Evolutionary conservation across 2,113 vertebrate species (phyloP).

Genomic region (Limnothrissa miodon): DNA sequence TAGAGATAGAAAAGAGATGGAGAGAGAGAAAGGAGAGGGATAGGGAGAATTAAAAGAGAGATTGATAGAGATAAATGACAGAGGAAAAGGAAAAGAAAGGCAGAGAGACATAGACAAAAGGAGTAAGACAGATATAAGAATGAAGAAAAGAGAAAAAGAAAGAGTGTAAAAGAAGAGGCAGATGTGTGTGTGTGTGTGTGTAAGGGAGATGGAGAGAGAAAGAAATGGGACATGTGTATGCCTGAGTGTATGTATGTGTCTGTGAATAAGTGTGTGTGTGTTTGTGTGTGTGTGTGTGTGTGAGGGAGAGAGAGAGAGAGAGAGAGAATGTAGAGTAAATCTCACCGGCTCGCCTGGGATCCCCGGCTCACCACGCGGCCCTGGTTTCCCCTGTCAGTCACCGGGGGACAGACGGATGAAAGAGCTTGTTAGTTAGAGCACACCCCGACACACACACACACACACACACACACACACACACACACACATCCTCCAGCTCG

Average conservation of each 20-base stretch:
- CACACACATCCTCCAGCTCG: background rate
- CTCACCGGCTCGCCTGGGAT: slow-evolving; percentile 92
- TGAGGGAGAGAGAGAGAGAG: slow-evolving; percentile 33
- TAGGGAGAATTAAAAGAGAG: slow-evolving; percentile 54
- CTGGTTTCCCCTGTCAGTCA: slow-evolving; percentile 85
- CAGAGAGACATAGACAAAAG: background rate
- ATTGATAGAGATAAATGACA: too few species aligned
- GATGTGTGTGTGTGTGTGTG: too few species aligned
- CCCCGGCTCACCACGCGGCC: slow-evolving; percentile 81
- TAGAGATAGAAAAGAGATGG: background rate
- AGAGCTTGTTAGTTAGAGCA: slow-evolving; percentile 15
- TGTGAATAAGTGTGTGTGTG: too few species aligned
- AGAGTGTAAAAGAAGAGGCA: background rate
- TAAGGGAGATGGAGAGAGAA: too few species aligned
- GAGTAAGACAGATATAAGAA: background rate
- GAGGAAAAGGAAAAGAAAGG: background rate
- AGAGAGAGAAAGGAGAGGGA: background rate
- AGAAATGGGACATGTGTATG: slow-evolving; percentile 32
- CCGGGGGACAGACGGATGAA: slow-evolving; percentile 48
- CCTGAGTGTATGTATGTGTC: too few species aligned
- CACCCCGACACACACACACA: background rate
- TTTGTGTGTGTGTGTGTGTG: too few species aligned
- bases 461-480: background rate
- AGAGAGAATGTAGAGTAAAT: slow-evolving; percentile 46
- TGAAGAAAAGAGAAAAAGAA: background rate